Evolutionary conservation across 2,797 vertebrate genomes (phyloP), one percentile per base, ranked within the genome.

Genomic region (Coreius guichenoti): DNA sequence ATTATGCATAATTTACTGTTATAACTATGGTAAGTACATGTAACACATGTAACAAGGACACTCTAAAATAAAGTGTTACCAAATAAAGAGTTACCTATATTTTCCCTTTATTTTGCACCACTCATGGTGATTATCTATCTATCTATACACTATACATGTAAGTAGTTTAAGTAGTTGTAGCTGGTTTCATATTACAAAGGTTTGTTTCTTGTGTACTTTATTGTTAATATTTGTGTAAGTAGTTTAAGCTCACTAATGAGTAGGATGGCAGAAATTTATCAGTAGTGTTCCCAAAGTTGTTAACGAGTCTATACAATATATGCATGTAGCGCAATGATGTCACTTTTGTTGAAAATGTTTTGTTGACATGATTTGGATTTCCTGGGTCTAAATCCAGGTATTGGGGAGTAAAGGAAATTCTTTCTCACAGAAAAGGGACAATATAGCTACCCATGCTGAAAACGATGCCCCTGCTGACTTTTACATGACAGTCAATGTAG

Each of bases 391-490:
- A 94, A 88, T 94, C 91, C 83, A 92, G 91, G 94, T 93, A 93
- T 93, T 79, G 82, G 86, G 89, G 87, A 91, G 90, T 88, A 92
- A 92, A 93, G 91, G 91, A 93, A 91, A 91, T 88, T 92, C 88
- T 89, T 65, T 87, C 91, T 91, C 89, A 93, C 89, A 88, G 63
- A 90, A 92, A 90, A 88, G 73, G 65, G 93, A 96, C 94, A 95
- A 95, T 94, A 92, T 93, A 94, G 90, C 91, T 93, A 95, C 92
- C 93, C 92, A 93, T 92, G 94, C 94, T 19, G 90, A 94, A 95
- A 93, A 94, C 92, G 88, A 92, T 92, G 88, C 87, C 92, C 95
- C 94, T 95, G 94, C 94, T 95, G 95, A 93, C 90, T 95, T 95
- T 93, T 87, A 93, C 91, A 92, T 95, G 93, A 89, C 87, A 93